Evolutionary conservation across 1,140 invertebrate genomes (phyloP), one percentile per base, ranked within the genome.

Genomic region (Bombus balteatus): DNA sequence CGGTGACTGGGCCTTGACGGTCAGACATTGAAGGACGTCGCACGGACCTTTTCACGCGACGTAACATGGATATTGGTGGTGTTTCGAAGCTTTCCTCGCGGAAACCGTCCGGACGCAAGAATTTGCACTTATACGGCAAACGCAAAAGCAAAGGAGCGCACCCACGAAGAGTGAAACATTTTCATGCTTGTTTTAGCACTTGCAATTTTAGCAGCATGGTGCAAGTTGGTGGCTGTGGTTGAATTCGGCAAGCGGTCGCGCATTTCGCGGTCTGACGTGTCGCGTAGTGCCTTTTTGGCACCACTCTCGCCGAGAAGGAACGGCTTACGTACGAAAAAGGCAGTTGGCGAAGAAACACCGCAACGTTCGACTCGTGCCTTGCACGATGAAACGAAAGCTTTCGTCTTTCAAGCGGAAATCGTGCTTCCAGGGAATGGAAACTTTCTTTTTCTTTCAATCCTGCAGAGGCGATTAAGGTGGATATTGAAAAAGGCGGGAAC

Each of bases 191-290:
- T 59, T 80, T n/a, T 22, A 53, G 39, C 70, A 85, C 72, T 68
- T 59, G 76, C 4, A 47, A 47, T 47, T 15, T 47, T 5, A 5
- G 32, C 37, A 53, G 41, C 25, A 53, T 80, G 57, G 62, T 73
- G 68, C 32, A 39, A 65, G 83, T 47, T 34, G 47, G n/a, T 72
- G 39, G 75, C 75, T 62, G 82, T n/a, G 81, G 66, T 88, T 72
- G 87, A 75, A 81, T 80, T 85, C 81, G 81, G 82, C 47, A 62
- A 76, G 39, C 65, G 73, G 57, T 43, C 15, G 47, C 65, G 75
- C 53, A 72, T 85, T 87, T 87, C 62, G 85, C 59, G 79, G 85
- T 79, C 74, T 77, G 79, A 81, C 87, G 66, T 53, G 68, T 76
- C 86, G 68, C 84, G 70, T 72, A 81, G 72, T 62, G 78, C 71